Evolutionary conservation across 2,797 vertebrate genomes (phyloP), one percentile per base, ranked within the genome.

Genomic region (Sebastes alutus): DNA sequence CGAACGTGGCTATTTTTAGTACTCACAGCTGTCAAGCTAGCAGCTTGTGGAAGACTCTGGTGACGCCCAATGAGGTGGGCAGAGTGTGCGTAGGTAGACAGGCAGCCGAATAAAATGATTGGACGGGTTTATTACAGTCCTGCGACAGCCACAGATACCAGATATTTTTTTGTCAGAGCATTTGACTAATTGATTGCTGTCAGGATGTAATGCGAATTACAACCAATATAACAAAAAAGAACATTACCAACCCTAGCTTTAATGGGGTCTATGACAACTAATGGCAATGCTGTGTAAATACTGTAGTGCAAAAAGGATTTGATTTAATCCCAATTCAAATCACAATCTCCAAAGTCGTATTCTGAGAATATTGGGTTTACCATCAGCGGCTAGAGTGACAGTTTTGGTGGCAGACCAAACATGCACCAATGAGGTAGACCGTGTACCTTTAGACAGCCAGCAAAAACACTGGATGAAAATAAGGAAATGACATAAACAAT

Each of bases 261-360:
- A 65, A 66, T 35, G n/a, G 76, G 32, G 27, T 42, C 22, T 42
- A 25, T 38, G 2, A 67, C 9, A 83, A 56, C 33, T 54, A 52
- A 42, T 71, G 46, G 54, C 20, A 42, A 66, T 75, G 33, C 62
- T 82, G 64, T 59, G 54, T 77, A 46, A 87, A 79, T 66, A 83
- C 71, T 91, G 86, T 89, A 91, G 89, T 89, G 85, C 90, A 93
- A 90, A 86, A 81, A 83, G 35, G 86, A 92, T 88, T 84, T 85
- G 75, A 92, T 83, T 72, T 74, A 87, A 91, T 86, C 78, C 85
- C 69, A 82, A 65, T 73, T 86, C 59, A 80, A 71, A 86, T 87
- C 71, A 75, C 59, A 82, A 77, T 87, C 81, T 84, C 67, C 56
- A 85, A 77, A 84, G 10, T 74, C 79, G 78, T 81, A 79, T 74